A percentile compares a stretch with the other conserved stretches of the same genome.
These are phyloP conservation scores for Acanthochromis polyacanthus DNA, from an alignment of 2,113 vertebrate genomes.

Conservation along the genomic window DNA sequence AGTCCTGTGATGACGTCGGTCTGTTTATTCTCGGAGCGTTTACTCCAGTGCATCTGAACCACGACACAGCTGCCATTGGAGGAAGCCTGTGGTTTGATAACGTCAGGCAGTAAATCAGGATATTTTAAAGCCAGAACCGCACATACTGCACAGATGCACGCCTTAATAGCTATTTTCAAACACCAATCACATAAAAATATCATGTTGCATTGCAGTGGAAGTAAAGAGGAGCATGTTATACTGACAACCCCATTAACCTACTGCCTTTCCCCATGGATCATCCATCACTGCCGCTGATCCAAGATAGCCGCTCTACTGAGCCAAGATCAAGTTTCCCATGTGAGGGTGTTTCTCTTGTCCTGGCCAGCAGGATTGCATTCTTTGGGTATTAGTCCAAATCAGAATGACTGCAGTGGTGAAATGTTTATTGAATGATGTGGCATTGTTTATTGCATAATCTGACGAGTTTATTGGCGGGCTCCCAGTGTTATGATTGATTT, in stretches of 20 bases:
- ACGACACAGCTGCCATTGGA: conserved; percentile 4
- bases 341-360: conserved; percentile 61
- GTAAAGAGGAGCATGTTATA: conserved; percentile 18
- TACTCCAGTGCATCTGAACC: conserved; percentile 16
- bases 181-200: conserved; percentile 32
- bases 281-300: conserved; percentile 53
- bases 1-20: conserved; percentile 41
- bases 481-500: conserved; percentile 22
- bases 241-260: conserved; percentile 51
- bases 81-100: conserved; percentile 29
- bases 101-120: conserved; percentile 36
- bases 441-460: conserved; percentile 54
- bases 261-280: conserved; percentile 49
- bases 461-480: conserved; percentile 52
- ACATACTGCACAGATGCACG: neutral
- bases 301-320: conserved; percentile 22
- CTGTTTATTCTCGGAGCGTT: conserved; percentile 37
- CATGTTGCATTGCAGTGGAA: conserved; percentile 23
- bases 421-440: conserved; percentile 50
- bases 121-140: conserved; percentile 1
- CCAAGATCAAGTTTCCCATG: conserved; percentile 52
- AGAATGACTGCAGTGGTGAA: conserved; percentile 27
- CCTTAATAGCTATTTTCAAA: conserved; percentile 23
- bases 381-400: conserved; percentile 19
- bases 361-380: conserved; percentile 38